phyloP scores from a whole-genome alignment of 2,113 vertebrate species.

The Muntiacus reevesi region DNA sequence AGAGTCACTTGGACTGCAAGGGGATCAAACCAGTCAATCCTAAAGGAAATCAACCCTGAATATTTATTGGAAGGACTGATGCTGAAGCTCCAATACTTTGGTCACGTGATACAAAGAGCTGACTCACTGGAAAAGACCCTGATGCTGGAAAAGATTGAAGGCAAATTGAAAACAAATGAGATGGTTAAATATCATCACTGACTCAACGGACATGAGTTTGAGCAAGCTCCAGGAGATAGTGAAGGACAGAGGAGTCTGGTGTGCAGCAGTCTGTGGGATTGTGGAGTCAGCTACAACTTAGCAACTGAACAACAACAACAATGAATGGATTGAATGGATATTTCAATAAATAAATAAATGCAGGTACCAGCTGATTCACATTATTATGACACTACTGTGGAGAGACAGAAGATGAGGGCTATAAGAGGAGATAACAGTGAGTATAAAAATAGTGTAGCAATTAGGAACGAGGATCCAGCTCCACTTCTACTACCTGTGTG shows the following conservation, averaged over 20 bases:
- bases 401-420: neutral
- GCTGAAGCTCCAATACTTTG: neutral
- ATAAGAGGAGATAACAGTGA: fast-evolving
- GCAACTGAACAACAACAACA: neutral
- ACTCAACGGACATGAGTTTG: neutral
- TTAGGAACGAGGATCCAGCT: neutral
- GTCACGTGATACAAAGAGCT: neutral
- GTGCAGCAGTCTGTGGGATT: neutral
- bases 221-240: neutral
- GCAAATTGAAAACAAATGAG: neutral
- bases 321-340: neutral
- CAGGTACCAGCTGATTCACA: neutral
- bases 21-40: neutral
- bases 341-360: neutral
- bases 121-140: neutral
- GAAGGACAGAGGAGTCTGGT: neutral
- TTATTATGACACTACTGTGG: fast-evolving
- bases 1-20: neutral
- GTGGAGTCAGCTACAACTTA: neutral
- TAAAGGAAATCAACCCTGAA: neutral
- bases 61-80: neutral
- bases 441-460: fast-evolving
- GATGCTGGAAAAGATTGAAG: neutral
- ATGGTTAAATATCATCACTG: neutral
- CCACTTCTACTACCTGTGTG: neutral